Evolutionary conservation across 2,888 invertebrate genomes (phyloP).

Genomic region (Caenorhabditis angaria): DNA sequence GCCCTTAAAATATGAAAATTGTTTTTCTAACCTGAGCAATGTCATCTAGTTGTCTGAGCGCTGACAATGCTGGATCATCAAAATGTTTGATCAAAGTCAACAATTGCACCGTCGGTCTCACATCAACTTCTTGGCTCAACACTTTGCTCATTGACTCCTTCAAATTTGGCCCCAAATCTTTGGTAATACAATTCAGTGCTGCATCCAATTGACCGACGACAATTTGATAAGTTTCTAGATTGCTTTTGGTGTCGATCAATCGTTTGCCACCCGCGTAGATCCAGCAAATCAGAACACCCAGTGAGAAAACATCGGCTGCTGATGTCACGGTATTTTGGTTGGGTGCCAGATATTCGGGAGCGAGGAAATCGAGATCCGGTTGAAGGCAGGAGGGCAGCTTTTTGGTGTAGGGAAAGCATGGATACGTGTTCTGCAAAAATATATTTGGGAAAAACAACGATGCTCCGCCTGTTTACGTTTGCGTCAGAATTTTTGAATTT

Average conservation of each 20-base stretch:
- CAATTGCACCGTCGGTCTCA: constrained; percentile 89
- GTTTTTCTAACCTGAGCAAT: constrained; percentile 78
- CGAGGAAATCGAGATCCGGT: constrained; percentile 90
- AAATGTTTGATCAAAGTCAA: constrained; percentile 81
- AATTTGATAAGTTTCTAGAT: constrained; percentile 86
- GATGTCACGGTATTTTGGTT: constrained; percentile 77
- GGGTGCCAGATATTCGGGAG: constrained; percentile 87
- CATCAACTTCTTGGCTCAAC: constrained; percentile 78
- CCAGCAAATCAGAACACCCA: constrained; percentile 91
- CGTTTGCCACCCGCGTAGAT: constrained; percentile 87
- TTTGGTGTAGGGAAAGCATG: constrained; percentile 88
- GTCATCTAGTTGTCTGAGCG: constrained; percentile 90
- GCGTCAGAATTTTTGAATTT: too few relatives aligned
- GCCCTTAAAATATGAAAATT: background rate
- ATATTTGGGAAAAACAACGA: background rate
- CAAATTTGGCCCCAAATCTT: constrained; percentile 80
- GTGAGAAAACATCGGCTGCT: constrained; percentile 93
- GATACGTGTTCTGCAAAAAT: constrained; percentile 80
- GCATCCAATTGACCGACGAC: constrained; percentile 84
- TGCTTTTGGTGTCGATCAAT: constrained; percentile 89
- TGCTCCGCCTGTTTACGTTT: too few relatives aligned
- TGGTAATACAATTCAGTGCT: constrained; percentile 62
- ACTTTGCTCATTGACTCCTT: constrained; percentile 62
- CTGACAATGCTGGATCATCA: constrained; percentile 89
- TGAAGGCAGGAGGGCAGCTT: constrained; percentile 90